These are phyloP conservation scores for Tiliqua scincoides DNA, from an alignment of 2,113 vertebrate genomes.

Conservation along the genomic window DNA sequence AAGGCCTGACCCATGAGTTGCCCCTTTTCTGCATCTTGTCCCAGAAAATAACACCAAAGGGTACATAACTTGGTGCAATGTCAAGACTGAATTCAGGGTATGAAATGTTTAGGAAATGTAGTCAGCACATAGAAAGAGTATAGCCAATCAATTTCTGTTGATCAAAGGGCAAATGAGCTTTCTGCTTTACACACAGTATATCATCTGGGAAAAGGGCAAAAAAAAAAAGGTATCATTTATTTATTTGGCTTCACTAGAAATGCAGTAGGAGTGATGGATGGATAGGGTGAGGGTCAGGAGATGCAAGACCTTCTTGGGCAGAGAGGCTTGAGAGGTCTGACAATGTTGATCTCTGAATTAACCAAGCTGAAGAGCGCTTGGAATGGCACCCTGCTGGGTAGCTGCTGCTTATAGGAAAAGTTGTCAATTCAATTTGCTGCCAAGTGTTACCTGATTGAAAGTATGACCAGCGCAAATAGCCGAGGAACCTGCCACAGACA, in stretches of 20 bases:
- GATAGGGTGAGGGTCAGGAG: not conserved
- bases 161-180: not conserved
- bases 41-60: no score
- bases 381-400: conserved; percentile 12
- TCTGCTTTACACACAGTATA: not conserved
- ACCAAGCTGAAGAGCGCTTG: not conserved
- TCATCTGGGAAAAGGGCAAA: conserved; percentile 20
- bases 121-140: not conserved
- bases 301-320: not conserved
- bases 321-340: not conserved
- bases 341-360: conserved; percentile 2
- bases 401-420: conserved; percentile 10
- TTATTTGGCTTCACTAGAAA: conserved; percentile 58
- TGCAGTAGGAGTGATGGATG: conserved; percentile 11
- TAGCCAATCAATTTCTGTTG: not conserved
- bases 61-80: not conserved
- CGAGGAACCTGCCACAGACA: conserved; percentile 16
- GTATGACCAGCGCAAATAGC: not conserved
- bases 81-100: not conserved
- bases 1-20: no score
- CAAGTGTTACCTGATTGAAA: conserved; percentile 34
- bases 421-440: conserved; percentile 33
- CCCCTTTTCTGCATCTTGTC: no score
- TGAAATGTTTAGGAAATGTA: not conserved
- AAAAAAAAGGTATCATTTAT: conserved; percentile 48